Conservation (phyloP, 2,888 invertebrate species). For the Exocentrus adspersus region DNA sequence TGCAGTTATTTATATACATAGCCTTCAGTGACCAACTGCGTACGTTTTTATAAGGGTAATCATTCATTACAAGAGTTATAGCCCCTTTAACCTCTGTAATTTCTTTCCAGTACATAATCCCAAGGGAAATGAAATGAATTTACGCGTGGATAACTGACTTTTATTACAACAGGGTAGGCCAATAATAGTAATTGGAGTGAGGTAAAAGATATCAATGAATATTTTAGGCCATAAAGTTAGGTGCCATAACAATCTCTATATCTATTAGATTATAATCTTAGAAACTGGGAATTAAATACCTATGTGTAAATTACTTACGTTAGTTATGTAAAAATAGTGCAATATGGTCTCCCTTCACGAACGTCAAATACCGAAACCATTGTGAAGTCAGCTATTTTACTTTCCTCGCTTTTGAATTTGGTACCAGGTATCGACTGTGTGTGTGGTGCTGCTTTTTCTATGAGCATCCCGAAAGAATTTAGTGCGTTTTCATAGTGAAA, state of each 20-base stretch:
- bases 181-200: too few species aligned
- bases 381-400: too few species aligned
- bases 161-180: too few species aligned
- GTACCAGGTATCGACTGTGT: constrained; percentile 40
- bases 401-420: constrained; percentile 17
- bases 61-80: constrained; percentile 3
- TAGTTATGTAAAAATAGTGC: too few species aligned
- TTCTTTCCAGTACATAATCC: not conserved
- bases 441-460: constrained; percentile 35
- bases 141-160: constrained; percentile 2
- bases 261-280: too few species aligned
- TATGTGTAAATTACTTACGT: too few species aligned
- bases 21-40: not conserved
- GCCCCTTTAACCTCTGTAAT: not conserved
- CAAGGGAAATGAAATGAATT: constrained; percentile 15
- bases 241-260: too few species aligned
- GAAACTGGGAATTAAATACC: too few species aligned
- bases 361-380: too few species aligned
- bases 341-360: too few species aligned
- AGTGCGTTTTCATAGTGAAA: constrained; percentile 1
- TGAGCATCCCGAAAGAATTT: constrained; percentile 9
- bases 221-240: too few species aligned
- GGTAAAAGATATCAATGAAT: too few species aligned
- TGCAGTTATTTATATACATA: constrained; percentile 12
- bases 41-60: constrained; percentile 6